Percentiles rank a stretch among this genome's conserved stretches.
Evolutionary conservation across 1,140 invertebrate genomes (phyloP).

Genomic region (Diprion similis): DNA sequence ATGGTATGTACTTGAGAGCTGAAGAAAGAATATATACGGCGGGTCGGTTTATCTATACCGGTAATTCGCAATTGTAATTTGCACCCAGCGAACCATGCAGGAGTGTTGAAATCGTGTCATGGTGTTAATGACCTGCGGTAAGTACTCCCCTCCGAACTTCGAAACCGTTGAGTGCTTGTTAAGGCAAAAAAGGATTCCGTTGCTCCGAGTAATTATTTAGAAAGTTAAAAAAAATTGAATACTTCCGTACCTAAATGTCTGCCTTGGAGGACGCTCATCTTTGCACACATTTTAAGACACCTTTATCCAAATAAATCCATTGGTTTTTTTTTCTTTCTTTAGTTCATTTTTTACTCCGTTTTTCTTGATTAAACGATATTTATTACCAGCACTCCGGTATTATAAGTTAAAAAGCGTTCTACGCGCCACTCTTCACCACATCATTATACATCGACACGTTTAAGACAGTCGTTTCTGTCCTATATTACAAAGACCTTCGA

Average conservation of each 20-base stretch:
- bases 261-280: slow-evolving; percentile 61
- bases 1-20: too few relatives aligned
- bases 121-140: slow-evolving; percentile 55
- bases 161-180: background rate
- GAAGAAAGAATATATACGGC: too few relatives aligned
- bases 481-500: background rate
- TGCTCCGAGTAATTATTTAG: background rate
- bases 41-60: background rate
- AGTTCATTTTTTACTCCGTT: too few relatives aligned
- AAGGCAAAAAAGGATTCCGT: background rate
- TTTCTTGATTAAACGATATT: background rate
- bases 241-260: slow-evolving; percentile 57
- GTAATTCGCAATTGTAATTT: slow-evolving; percentile 44
- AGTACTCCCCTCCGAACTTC: slow-evolving; percentile 26
- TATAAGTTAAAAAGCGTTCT: background rate
- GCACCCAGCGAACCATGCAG: slow-evolving; percentile 55
- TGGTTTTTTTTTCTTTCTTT: background rate
- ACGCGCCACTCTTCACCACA: background rate
- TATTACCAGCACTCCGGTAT: background rate
- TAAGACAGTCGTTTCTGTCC: background rate
- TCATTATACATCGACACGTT: background rate
- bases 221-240: slow-evolving; percentile 16
- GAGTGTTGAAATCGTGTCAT: slow-evolving; percentile 54
- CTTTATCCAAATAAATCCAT: slow-evolving; percentile 9
- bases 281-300: slow-evolving; percentile 51